Percentiles rank a stretch among this genome's conserved stretches.
Conservation (phyloP, 1,140 invertebrate genomes). For the Drosophila subobscura region DNA sequence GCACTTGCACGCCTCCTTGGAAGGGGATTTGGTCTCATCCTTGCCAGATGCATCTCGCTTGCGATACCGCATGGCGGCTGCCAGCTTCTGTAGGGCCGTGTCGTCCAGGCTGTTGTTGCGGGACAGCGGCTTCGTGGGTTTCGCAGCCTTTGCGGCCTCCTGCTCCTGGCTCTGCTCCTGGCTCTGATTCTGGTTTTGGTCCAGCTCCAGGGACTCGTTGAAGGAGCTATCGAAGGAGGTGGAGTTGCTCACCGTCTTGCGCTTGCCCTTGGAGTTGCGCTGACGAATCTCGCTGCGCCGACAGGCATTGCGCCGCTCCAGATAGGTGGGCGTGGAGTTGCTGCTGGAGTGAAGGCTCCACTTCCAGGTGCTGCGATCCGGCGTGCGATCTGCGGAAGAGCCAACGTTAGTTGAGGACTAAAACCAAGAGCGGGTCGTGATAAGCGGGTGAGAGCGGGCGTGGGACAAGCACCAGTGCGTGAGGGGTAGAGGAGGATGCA, state of each 20-base stretch:
- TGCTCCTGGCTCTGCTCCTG: background rate
- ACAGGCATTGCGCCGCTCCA: slow-evolving; percentile 88
- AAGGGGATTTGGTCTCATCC: slow-evolving; percentile 24
- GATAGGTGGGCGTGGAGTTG: slow-evolving; percentile 94
- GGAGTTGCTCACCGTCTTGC: slow-evolving; percentile 77
- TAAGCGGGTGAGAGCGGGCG: slow-evolving; percentile 33
- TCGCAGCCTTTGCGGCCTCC: slow-evolving; percentile 9
- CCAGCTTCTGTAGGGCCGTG: slow-evolving; percentile 68
- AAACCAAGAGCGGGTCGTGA: background rate
- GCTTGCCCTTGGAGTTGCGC: slow-evolving; percentile 87
- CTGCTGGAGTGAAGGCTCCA: slow-evolving; percentile 77
- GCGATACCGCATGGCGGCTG: slow-evolving; percentile 64
- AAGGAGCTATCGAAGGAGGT: slow-evolving; percentile 73
- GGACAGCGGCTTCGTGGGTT: slow-evolving; percentile 50
- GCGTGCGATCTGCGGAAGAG: slow-evolving; percentile 67
- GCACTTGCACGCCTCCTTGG: slow-evolving; percentile 59
- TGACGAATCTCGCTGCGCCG: slow-evolving; percentile 82
- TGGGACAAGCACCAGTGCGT: slow-evolving; percentile 40
- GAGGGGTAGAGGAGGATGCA: slow-evolving; percentile 7
- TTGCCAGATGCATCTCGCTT: slow-evolving; percentile 35
- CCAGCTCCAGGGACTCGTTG: slow-evolving; percentile 63
- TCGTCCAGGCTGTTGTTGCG: slow-evolving; percentile 76
- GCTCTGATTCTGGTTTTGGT: background rate
- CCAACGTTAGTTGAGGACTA: slow-evolving; percentile 6
- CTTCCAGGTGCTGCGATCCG: slow-evolving; percentile 83